phyloP scores from a whole-genome alignment of 53 echinoderm and acorn worm species.

The Arbacia lixula region DNA sequence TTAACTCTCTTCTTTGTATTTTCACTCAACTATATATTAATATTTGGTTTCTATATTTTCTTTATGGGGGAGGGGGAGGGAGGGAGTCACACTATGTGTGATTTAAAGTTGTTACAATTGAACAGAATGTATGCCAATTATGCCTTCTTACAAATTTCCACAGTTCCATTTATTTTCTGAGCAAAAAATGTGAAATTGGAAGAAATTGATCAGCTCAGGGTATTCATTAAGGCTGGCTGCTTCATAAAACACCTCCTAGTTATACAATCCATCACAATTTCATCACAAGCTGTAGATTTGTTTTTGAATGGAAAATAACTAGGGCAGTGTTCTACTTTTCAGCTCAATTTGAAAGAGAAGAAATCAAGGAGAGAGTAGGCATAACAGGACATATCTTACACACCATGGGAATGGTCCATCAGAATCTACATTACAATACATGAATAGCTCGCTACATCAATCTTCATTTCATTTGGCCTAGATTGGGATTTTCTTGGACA shows the following conservation, averaged over 20 bases:
- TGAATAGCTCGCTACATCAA: conserved; percentile 13
- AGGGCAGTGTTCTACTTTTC: conserved; percentile 27
- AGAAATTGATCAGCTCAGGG: conserved; percentile 6
- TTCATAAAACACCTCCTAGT: conserved; percentile 7
- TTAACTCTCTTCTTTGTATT: too few relatives aligned
- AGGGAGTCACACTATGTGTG: too few relatives aligned
- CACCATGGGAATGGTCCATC: neutral
- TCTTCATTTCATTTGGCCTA: conserved; percentile 25
- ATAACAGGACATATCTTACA: too few relatives aligned
- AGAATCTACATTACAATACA: conserved; percentile 10
- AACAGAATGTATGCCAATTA: too few relatives aligned
- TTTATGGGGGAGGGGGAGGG: too few relatives aligned
- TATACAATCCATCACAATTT: conserved; percentile 37
- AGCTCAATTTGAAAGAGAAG: neutral
- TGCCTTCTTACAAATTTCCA: too few relatives aligned
- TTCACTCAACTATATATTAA: too few relatives aligned
- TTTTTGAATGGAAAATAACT: conserved; percentile 2
- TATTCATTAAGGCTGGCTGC: conserved; percentile 13
- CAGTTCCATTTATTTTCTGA: too few relatives aligned
- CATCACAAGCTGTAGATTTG: neutral
- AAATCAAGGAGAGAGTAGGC: conserved; percentile 10
- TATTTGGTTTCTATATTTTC: too few relatives aligned
- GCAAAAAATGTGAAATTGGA: too few relatives aligned
- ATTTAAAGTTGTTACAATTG: too few relatives aligned
- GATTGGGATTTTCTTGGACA: conserved; percentile 25